phyloP scores from a whole-genome alignment of 2,113 vertebrate genomes.

The Apteryx owenii region DNA sequence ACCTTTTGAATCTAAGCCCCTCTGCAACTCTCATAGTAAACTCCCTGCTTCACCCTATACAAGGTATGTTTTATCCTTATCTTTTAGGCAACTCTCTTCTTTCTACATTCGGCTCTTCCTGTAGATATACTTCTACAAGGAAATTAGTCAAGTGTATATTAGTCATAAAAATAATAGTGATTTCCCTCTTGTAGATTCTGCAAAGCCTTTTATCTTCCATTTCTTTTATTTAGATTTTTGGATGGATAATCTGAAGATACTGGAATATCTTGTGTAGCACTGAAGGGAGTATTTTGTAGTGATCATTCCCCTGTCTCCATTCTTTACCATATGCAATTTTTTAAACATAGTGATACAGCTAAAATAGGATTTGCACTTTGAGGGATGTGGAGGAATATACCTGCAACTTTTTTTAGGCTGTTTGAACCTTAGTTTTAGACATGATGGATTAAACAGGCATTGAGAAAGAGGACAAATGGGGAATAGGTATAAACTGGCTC shows the following conservation, averaged over 20 bases:
- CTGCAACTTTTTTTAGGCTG: background rate
- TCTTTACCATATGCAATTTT: background rate
- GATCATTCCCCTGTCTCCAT: fast-evolving
- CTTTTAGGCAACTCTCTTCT: background rate
- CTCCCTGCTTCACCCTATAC: background rate
- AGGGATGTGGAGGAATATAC: fast-evolving
- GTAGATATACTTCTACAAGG: background rate
- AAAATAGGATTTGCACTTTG: background rate
- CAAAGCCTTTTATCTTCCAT: background rate
- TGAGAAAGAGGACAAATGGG: background rate
- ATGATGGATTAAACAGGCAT: background rate
- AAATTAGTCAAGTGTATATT: background rate
- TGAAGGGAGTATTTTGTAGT: background rate
- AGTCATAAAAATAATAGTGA: background rate
- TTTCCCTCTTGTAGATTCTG: background rate
- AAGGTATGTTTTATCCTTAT: background rate
- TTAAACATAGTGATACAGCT: background rate
- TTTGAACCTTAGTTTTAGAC: background rate
- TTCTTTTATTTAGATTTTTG: background rate
- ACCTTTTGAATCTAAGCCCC: background rate
- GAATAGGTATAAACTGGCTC: background rate
- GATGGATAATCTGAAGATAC: background rate
- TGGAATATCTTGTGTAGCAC: background rate
- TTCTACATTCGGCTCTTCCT: background rate
- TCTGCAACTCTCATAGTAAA: background rate